Evolutionary conservation across 2,888 invertebrate genomes (phyloP).

Genomic region (Amblyjoppa fuscipennis): DNA sequence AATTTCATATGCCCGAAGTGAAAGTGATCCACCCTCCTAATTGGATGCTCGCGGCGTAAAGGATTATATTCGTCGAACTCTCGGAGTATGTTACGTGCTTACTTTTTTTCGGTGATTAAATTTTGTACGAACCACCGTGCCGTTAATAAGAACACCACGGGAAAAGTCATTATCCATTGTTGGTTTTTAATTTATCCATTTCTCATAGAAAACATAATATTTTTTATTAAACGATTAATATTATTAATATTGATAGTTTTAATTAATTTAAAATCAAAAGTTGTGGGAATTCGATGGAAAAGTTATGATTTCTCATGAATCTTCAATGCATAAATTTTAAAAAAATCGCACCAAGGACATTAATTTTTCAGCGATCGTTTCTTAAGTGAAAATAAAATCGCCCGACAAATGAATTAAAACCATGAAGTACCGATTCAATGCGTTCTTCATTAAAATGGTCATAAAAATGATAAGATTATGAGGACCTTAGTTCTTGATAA

Average conservation of each 20-base stretch:
- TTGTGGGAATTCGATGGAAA: neutral
- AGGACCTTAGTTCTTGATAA: neutral
- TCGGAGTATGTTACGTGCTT: neutral
- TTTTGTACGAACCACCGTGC: neutral
- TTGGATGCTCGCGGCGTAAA: neutral
- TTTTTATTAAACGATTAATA: neutral
- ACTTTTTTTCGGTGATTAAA: neutral
- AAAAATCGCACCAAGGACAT: neutral
- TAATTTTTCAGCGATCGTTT: too few species aligned
- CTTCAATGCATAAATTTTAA: neutral
- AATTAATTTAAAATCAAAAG: neutral
- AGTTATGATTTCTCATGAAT: neutral
- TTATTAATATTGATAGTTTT: neutral
- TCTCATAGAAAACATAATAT: neutral
- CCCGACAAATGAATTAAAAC: neutral
- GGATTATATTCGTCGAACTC: neutral
- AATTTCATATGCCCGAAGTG: neutral
- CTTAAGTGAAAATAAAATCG: too few species aligned
- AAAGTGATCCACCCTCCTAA: neutral
- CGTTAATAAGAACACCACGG: neutral
- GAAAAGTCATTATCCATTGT: neutral
- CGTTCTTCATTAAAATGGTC: neutral
- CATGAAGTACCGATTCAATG: neutral
- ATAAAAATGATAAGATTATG: neutral
- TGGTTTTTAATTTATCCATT: neutral